Evolutionary conservation across 1,140 invertebrate genomes (phyloP).

Genomic region (Delia radicum): DNA sequence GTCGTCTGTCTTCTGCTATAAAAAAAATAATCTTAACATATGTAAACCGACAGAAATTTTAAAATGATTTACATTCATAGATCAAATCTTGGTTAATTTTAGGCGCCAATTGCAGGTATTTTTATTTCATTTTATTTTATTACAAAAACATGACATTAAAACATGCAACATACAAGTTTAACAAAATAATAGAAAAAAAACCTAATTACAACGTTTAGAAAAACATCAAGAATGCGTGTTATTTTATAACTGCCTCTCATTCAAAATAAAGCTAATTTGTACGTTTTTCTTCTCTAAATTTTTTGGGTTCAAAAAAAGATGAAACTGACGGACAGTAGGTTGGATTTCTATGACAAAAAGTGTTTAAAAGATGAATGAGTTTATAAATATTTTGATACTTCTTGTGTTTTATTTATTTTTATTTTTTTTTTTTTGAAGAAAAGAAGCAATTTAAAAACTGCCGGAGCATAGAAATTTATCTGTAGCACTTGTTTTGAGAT

Average conservation of each 20-base stretch:
- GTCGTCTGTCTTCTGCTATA: neutral
- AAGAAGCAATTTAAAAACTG: neutral
- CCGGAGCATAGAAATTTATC: too few species aligned
- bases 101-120: conserved; percentile 15
- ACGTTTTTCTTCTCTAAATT: neutral
- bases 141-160: neutral
- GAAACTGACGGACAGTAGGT: neutral
- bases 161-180: neutral
- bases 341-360: neutral
- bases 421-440: too few species aligned
- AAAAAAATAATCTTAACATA: too few species aligned
- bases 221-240: conserved; percentile 24
- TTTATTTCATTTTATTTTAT: neutral
- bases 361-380: conserved; percentile 39
- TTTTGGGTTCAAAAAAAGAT: too few species aligned
- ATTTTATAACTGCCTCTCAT: neutral
- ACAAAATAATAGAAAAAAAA: neutral
- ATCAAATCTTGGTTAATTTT: neutral
- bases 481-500: neutral
- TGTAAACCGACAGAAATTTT: neutral
- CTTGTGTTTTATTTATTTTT: neutral
- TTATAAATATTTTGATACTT: conserved; percentile 52
- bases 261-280: neutral
- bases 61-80: neutral
- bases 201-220: conserved; percentile 19